Conservation (phyloP, 2,888 invertebrate species). For the Volucella zonaria region DNA sequence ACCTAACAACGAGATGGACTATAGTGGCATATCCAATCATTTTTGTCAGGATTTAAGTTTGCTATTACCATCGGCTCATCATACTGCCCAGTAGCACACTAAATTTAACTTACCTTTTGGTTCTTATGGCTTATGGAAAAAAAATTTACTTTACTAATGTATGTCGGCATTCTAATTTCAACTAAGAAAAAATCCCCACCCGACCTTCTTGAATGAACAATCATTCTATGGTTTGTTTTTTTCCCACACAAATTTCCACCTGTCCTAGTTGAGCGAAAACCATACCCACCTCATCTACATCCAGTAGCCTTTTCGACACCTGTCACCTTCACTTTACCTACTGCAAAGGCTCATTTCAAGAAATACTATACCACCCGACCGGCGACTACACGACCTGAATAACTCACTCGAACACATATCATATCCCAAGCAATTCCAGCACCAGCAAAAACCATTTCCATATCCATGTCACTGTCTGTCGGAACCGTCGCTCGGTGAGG, state of each 20-base stretch:
- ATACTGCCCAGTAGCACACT: too few species aligned
- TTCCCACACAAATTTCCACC: constrained; percentile 34
- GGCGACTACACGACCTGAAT: constrained; percentile 62
- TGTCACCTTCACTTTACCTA: constrained; percentile 68
- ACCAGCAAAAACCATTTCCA: constrained; percentile 51
- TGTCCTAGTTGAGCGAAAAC: constrained; percentile 22
- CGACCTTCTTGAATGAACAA: too few species aligned
- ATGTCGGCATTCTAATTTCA: too few species aligned
- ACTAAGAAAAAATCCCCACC: too few species aligned
- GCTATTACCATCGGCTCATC: too few species aligned
- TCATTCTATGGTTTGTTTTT: too few species aligned
- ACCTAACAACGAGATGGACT: too few species aligned
- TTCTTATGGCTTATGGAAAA: too few species aligned
- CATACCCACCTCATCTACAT: constrained; percentile 40
- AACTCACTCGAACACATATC: constrained; percentile 62
- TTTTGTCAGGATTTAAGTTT: too few species aligned
- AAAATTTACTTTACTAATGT: too few species aligned
- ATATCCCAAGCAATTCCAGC: constrained; percentile 51
- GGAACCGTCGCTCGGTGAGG: constrained; percentile 12
- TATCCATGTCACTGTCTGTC: constrained; percentile 58
- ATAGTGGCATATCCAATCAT: too few species aligned
- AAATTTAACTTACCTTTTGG: too few species aligned
- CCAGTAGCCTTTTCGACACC: constrained; percentile 73
- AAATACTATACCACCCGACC: constrained; percentile 51
- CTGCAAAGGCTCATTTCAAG: constrained; percentile 52